These are phyloP conservation scores for Coranthus polyacanthus DNA, from an alignment of 2,797 vertebrate species.

Conservation along the genomic window DNA sequence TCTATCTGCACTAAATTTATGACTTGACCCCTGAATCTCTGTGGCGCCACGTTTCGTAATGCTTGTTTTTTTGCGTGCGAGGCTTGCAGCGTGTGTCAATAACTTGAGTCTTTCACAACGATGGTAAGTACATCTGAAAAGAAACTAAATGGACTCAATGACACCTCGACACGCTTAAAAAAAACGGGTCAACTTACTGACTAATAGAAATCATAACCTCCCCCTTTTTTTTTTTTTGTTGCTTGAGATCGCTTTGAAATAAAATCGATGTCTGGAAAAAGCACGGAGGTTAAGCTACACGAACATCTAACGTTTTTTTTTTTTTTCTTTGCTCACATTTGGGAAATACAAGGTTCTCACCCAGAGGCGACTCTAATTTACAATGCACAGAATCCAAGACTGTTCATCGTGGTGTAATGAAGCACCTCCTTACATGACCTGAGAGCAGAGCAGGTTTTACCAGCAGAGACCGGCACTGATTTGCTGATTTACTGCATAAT, in stretches of 20 bases:
- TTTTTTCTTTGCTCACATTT: slow-evolving; percentile 1
- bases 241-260: neutral
- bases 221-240: too few relatives aligned
- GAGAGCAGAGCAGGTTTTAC: slow-evolving; percentile 43
- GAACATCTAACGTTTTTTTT: slow-evolving; percentile 1
- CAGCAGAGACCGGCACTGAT: slow-evolving; percentile 36
- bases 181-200: slow-evolving; percentile 6
- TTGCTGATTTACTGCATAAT: slow-evolving; percentile 65
- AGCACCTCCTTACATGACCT: slow-evolving; percentile 36
- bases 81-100: slow-evolving; percentile 53
- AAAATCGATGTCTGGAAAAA: slow-evolving; percentile 3
- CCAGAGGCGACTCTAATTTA: slow-evolving; percentile 24
- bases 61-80: slow-evolving; percentile 63
- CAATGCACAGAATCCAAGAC: slow-evolving; percentile 7
- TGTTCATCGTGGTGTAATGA: slow-evolving; percentile 46
- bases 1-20: slow-evolving; percentile 77
- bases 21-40: slow-evolving; percentile 63
- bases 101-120: slow-evolving; percentile 51
- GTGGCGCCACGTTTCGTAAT: slow-evolving; percentile 74
- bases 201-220: neutral
- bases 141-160: neutral
- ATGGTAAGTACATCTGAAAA: slow-evolving; percentile 23
- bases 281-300: neutral
- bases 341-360: slow-evolving; percentile 13
- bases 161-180: neutral